These are phyloP conservation scores for Laticauda laticaudata DNA, from an alignment of 2,113 vertebrate species.

Conservation along the genomic window DNA sequence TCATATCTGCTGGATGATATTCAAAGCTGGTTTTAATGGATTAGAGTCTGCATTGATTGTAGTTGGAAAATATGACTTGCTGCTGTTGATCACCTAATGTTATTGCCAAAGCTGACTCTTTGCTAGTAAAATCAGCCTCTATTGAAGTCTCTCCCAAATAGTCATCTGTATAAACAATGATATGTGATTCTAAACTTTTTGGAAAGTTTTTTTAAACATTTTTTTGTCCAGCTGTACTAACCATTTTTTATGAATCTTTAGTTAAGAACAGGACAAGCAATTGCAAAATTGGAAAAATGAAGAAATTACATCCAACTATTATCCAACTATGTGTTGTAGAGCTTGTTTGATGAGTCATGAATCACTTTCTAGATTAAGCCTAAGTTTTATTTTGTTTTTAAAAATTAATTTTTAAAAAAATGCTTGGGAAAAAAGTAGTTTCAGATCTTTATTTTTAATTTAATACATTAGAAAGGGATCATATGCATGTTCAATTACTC, in stretches of 20 bases:
- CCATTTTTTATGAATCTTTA: slow-evolving; percentile 70
- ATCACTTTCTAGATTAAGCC: slow-evolving; percentile 33
- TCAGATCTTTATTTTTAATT: slow-evolving; percentile 39
- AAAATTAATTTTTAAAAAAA: not conserved
- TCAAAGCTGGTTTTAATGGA: slow-evolving; percentile 65
- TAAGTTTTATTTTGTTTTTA: not conserved
- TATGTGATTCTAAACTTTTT: slow-evolving; percentile 87
- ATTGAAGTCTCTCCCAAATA: slow-evolving; percentile 85
- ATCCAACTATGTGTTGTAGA: slow-evolving; percentile 37
- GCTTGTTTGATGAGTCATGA: slow-evolving; percentile 53
- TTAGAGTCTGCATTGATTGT: slow-evolving; percentile 70
- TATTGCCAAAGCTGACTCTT: slow-evolving; percentile 68
- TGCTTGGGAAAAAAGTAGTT: slow-evolving; percentile 7
- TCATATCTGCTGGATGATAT: slow-evolving; percentile 68
- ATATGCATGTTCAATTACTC: slow-evolving; percentile 16
- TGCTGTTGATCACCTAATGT: slow-evolving; percentile 68
- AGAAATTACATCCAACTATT: slow-evolving; percentile 59
- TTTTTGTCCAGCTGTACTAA: slow-evolving; percentile 88
- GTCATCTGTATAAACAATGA: slow-evolving; percentile 93
- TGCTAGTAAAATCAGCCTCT: slow-evolving; percentile 68
- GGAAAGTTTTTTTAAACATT: slow-evolving; percentile 62
- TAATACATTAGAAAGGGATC: slow-evolving; percentile 19
- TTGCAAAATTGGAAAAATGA: slow-evolving; percentile 61
- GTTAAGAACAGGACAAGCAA: slow-evolving; percentile 63
- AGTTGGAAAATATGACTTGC: slow-evolving; percentile 72